These are phyloP conservation scores for Ernsta delagoae DNA, from an alignment of 2,888 invertebrate genomes.

Conservation along the genomic window DNA sequence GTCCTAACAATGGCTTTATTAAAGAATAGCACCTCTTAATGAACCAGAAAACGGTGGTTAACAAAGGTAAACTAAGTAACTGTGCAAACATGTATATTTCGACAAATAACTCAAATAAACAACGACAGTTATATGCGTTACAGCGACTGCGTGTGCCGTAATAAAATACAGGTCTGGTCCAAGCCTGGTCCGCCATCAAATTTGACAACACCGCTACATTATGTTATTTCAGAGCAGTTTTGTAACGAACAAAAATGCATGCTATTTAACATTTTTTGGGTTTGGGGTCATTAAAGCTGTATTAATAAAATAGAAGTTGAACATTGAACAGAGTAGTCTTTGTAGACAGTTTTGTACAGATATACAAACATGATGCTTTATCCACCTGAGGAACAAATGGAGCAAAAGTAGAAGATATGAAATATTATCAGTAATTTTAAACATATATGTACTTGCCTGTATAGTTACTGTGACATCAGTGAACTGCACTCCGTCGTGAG, in stretches of 20 bases:
- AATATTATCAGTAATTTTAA: not conserved
- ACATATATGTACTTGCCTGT: constrained; percentile 84
- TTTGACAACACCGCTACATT: constrained; percentile 36
- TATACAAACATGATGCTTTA: not conserved
- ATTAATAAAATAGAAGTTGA: no score
- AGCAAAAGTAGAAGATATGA: no score
- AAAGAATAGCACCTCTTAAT: constrained; percentile 13
- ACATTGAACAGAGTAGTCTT: not conserved
- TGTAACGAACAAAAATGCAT: constrained; percentile 28
- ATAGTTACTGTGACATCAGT: constrained; percentile 91
- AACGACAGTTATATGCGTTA: constrained; percentile 55
- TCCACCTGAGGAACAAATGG: not conserved
- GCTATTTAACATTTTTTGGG: no score
- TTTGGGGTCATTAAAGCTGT: no score
- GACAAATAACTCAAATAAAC: constrained; percentile 39
- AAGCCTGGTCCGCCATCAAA: constrained; percentile 24
- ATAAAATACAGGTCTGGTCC: constrained; percentile 58
- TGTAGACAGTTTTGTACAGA: not conserved
- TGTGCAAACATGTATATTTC: constrained; percentile 35
- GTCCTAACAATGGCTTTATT: constrained; percentile 11
- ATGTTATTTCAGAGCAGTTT: constrained; percentile 37
- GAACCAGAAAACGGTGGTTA: constrained; percentile 32
- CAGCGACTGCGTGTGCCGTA: constrained; percentile 54
- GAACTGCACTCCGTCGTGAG: constrained; percentile 95
- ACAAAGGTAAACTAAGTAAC: constrained; percentile 30